Evolutionary conservation across 2,797 vertebrate species (phyloP).

Genomic region (Aulostomus chinensis): DNA sequence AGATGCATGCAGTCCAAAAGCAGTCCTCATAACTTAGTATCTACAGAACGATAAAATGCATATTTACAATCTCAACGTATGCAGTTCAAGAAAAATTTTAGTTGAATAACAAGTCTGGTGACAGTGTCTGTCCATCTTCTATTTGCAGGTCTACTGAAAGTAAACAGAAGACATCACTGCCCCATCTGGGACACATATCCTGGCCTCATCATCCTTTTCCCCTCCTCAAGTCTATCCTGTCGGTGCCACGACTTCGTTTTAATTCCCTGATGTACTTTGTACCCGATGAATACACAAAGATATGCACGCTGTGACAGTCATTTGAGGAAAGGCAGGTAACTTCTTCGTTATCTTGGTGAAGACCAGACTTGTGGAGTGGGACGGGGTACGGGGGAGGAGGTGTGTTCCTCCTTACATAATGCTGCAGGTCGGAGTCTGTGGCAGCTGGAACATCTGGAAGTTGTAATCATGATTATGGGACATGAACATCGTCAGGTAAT

Average conservation of each 20-base stretch:
- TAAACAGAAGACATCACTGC: slow-evolving; percentile 43
- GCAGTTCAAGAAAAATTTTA: too few relatives aligned
- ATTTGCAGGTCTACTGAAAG: slow-evolving; percentile 28
- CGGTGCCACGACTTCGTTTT: slow-evolving; percentile 49
- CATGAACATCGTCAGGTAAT: too few relatives aligned
- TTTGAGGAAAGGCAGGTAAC: neutral
- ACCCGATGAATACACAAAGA: slow-evolving; percentile 16
- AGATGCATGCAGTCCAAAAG: too few relatives aligned
- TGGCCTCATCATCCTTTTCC: slow-evolving; percentile 19
- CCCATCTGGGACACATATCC: slow-evolving; percentile 38
- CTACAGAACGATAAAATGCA: too few relatives aligned
- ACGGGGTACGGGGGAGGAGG: too few relatives aligned
- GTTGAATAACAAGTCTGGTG: neutral
- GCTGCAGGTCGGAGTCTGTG: neutral
- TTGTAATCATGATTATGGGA: too few relatives aligned
- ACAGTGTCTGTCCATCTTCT: slow-evolving; percentile 16
- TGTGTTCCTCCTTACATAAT: slow-evolving; percentile 27
- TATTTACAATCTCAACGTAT: too few relatives aligned
- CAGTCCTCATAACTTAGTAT: too few relatives aligned
- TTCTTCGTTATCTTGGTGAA: neutral
- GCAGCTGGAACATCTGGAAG: neutral
- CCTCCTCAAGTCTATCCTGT: slow-evolving; percentile 42
- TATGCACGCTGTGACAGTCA: neutral
- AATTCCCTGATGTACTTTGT: slow-evolving; percentile 43
- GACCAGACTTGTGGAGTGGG: neutral